Conservation (phyloP, 2,888 invertebrate species). For the Microctonus hyperodae region DNA sequence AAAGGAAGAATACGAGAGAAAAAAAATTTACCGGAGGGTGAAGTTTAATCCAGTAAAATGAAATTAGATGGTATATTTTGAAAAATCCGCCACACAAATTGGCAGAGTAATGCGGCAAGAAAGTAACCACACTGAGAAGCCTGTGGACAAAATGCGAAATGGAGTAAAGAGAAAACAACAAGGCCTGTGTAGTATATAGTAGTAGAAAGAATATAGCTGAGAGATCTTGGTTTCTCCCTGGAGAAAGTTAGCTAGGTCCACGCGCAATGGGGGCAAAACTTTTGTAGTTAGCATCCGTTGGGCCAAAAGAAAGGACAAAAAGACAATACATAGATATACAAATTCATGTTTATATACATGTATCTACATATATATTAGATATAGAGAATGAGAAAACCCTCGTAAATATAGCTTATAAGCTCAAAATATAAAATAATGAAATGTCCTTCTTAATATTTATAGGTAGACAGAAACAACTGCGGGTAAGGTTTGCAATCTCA, state of each 20-base stretch:
- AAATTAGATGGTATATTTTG: slow-evolving; percentile 43
- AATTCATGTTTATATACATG: too few relatives aligned
- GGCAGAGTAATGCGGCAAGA: slow-evolving; percentile 40
- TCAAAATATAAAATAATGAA: slow-evolving; percentile 56
- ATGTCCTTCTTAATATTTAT: slow-evolving; percentile 54
- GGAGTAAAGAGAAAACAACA: slow-evolving; percentile 10
- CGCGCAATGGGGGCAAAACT: slow-evolving; percentile 41
- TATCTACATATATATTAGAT: neutral
- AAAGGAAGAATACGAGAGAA: slow-evolving; percentile 4
- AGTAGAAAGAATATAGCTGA: slow-evolving; percentile 12
- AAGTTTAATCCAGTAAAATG: slow-evolving; percentile 37
- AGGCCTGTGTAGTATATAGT: neutral
- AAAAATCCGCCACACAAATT: slow-evolving; percentile 40
- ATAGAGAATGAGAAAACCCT: slow-evolving; percentile 33
- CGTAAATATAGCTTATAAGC: slow-evolving; percentile 56
- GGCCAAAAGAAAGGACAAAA: slow-evolving; percentile 17
- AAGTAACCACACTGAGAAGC: slow-evolving; percentile 14
- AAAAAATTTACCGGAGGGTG: neutral
- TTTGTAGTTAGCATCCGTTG: slow-evolving; percentile 42
- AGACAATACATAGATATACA: slow-evolving; percentile 4
- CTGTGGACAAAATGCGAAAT: slow-evolving; percentile 17
- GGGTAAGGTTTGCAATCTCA: slow-evolving; percentile 20
- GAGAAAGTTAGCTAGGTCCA: slow-evolving; percentile 39
- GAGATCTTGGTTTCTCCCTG: slow-evolving; percentile 25
- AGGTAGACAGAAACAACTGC: slow-evolving; percentile 14